A percentile compares a stretch with the other conserved stretches of the same genome.
phyloP scores from a whole-genome alignment of 1,140 invertebrate species.

The Rhizoglyphus robini region DNA sequence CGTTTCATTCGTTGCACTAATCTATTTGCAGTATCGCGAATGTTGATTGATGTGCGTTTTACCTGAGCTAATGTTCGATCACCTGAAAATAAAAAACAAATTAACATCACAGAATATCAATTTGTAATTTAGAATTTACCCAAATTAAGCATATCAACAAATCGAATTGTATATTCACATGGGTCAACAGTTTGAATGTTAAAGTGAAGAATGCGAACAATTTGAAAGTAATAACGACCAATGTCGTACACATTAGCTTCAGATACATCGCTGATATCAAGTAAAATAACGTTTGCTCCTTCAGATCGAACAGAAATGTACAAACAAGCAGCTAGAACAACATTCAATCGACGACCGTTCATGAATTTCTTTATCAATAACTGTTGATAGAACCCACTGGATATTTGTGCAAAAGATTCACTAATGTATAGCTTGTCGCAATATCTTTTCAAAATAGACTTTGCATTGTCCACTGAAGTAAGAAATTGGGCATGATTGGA shows the following conservation, averaged over 20 bases:
- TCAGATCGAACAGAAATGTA: conserved; percentile 93
- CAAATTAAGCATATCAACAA: conserved; percentile 85
- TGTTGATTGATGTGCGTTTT: conserved; percentile 62
- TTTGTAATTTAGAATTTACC: conserved; percentile 40
- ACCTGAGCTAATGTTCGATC: neutral
- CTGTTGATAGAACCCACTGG: conserved; percentile 93
- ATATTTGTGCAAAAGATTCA: conserved; percentile 77
- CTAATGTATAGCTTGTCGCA: conserved; percentile 49
- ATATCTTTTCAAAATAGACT: conserved; percentile 32
- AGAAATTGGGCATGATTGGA: neutral
- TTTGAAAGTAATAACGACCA: conserved; percentile 74
- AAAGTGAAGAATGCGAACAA: conserved; percentile 76
- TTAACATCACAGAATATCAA: neutral
- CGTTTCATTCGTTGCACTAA: conserved; percentile 93
- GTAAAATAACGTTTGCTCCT: conserved; percentile 82
- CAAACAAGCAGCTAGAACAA: conserved; percentile 90
- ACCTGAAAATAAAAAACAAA: neutral
- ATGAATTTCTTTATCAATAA: conserved; percentile 74
- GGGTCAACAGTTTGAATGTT: conserved; percentile 85
- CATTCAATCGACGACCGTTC: conserved; percentile 70
- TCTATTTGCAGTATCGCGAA: conserved; percentile 82
- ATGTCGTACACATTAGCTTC: conserved; percentile 87
- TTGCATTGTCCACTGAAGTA: conserved; percentile 21
- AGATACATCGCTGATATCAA: conserved; percentile 92
- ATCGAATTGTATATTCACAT: conserved; percentile 81